These are phyloP conservation scores for Thymallus thymallus DNA, from an alignment of 2,113 vertebrate species.

Conservation along the genomic window DNA sequence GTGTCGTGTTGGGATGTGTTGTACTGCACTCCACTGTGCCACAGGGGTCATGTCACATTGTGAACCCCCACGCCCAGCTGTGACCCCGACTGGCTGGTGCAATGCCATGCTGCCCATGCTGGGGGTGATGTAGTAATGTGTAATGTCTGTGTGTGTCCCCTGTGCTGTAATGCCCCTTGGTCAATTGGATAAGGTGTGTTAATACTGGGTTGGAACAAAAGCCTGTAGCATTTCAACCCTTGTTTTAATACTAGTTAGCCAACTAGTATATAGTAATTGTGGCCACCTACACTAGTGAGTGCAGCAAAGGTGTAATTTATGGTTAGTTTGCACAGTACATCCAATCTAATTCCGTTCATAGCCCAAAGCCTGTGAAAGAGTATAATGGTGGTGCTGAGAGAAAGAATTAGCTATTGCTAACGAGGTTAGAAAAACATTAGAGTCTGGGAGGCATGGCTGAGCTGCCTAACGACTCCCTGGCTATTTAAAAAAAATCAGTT, in stretches of 20 bases:
- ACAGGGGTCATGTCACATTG: constrained; percentile 26
- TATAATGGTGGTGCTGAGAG: constrained; percentile 56
- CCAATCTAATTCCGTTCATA: constrained; percentile 65
- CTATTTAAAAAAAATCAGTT: constrained; percentile 60
- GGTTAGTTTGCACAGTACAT: constrained; percentile 59
- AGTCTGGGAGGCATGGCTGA: constrained; percentile 43
- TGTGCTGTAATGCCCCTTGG: constrained; percentile 7
- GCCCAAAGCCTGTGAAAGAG: constrained; percentile 59
- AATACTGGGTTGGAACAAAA: too few relatives aligned
- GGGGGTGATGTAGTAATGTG: not conserved
- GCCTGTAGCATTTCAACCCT: not conserved
- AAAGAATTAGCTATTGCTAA: constrained; percentile 66
- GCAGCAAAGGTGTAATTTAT: constrained; percentile 52
- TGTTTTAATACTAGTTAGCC: constrained; percentile 24
- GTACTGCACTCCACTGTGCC: not conserved
- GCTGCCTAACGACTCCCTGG: constrained; percentile 62
- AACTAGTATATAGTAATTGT: constrained; percentile 30
- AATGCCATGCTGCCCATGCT: not conserved
- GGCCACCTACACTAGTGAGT: constrained; percentile 44
- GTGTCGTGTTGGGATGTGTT: constrained; percentile 19
- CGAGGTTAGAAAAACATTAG: constrained; percentile 69
- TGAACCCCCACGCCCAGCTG: not conserved
- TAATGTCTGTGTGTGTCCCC: not conserved
- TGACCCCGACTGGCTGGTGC: not conserved
- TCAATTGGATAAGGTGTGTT: too few relatives aligned